Evolutionary conservation across 2,797 vertebrate genomes (phyloP).

Genomic region (Oreortyx pictus): DNA sequence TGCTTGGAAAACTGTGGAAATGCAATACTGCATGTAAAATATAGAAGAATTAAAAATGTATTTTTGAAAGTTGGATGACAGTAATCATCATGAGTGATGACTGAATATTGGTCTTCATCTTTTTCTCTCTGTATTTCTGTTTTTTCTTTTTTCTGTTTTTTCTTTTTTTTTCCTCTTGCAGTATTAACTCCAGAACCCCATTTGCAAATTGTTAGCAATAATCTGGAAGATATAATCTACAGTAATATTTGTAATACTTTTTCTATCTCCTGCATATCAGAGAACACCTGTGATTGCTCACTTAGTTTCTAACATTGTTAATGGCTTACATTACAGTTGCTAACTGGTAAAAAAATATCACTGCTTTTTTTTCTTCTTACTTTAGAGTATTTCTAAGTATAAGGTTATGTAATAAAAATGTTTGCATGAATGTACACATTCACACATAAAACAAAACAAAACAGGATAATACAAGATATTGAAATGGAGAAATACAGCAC

Average conservation of each 20-base stretch:
- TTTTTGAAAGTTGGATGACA: conserved; percentile 68
- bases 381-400: too few species aligned
- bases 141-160: not conserved
- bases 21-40: conserved; percentile 50
- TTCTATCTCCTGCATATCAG: not conserved
- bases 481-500: not conserved
- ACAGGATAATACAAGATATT: not conserved
- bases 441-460: not conserved
- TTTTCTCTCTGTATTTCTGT: not conserved
- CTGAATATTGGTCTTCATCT: conserved; percentile 48
- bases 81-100: conserved; percentile 52
- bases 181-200: conserved; percentile 17
- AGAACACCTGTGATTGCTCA: not conserved
- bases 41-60: conserved; percentile 23
- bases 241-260: not conserved
- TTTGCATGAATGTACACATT: not conserved
- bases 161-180: not conserved
- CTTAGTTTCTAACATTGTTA: not conserved
- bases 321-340: not conserved
- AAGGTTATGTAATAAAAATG: not conserved
- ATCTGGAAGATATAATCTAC: not conserved
- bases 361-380: not conserved
- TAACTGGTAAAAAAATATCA: not conserved
- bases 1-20: conserved; percentile 31
- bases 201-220: not conserved